Evolutionary conservation across 1,140 invertebrate species (phyloP).

Genomic region (Rhopalosiphum padi): DNA sequence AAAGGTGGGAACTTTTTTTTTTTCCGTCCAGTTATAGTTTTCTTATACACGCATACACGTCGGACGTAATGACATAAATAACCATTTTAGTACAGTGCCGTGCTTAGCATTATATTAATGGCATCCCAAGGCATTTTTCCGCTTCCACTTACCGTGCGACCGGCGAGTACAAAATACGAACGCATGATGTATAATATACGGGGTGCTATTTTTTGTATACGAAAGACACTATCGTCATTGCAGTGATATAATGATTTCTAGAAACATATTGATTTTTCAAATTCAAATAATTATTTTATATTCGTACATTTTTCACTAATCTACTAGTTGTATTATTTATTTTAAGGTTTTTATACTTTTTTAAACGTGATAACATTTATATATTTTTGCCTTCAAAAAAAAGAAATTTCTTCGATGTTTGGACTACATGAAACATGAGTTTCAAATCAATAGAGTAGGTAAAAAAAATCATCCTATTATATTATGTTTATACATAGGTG

Average conservation of each 20-base stretch:
- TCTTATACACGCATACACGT: background rate
- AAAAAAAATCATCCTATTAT: background rate
- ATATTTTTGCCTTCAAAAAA: background rate
- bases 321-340: background rate
- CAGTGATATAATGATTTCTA: background rate
- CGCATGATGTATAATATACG: background rate
- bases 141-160: background rate
- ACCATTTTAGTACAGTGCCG: background rate
- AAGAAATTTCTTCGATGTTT: background rate
- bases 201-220: background rate
- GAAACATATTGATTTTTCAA: background rate
- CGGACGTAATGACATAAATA: slow-evolving; percentile 1
- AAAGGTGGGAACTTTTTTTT: slow-evolving; percentile 15
- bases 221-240: background rate
- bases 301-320: background rate
- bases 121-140: background rate
- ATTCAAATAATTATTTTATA: background rate
- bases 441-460: background rate
- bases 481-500: background rate
- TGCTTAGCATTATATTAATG: background rate
- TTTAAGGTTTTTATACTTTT: background rate
- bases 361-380: background rate
- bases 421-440: background rate
- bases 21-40: slow-evolving; percentile 15
- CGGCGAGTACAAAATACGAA: background rate